Evolutionary conservation across 2,888 invertebrate species (phyloP).

Genomic region (Pollenia griseotomentosa): DNA sequence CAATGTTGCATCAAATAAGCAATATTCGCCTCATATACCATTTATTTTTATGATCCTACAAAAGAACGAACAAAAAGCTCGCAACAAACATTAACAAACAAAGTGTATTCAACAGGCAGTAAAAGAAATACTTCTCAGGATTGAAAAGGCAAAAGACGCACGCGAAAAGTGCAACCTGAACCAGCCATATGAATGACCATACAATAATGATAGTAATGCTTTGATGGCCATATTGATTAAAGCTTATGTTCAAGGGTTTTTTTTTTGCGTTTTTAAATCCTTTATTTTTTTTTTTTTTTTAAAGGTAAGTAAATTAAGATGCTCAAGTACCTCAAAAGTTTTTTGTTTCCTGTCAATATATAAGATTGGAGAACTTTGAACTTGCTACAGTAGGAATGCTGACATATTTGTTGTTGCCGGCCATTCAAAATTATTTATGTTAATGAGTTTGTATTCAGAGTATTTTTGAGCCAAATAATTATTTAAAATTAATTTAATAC

Average conservation of each 20-base stretch:
- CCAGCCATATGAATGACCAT: constrained; percentile 19
- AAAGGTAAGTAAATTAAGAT: constrained; percentile 18
- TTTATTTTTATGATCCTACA: constrained; percentile 71
- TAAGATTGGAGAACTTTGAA: constrained; percentile 10
- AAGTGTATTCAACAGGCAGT: constrained; percentile 31
- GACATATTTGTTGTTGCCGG: neutral
- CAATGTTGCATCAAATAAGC: constrained; percentile 71
- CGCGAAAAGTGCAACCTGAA: constrained; percentile 22
- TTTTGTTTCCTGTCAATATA: constrained; percentile 22
- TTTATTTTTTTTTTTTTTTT: neutral
- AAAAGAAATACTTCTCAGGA: constrained; percentile 7
- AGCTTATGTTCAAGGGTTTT: constrained; percentile 38
- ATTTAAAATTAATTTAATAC: too few species aligned
- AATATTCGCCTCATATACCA: constrained; percentile 69
- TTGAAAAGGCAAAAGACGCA: neutral
- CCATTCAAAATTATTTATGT: too few species aligned
- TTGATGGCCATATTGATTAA: constrained; percentile 49
- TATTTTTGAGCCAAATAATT: too few species aligned
- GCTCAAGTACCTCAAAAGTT: neutral
- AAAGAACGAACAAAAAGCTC: constrained; percentile 14
- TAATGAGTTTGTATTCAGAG: too few species aligned
- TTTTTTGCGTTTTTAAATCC: neutral
- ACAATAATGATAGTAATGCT: constrained; percentile 39
- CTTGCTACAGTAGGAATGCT: neutral
- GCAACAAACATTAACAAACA: constrained; percentile 1